These are phyloP conservation scores for Pitangus sulphuratus DNA, from an alignment of 2,797 vertebrate species.

Conservation along the genomic window DNA sequence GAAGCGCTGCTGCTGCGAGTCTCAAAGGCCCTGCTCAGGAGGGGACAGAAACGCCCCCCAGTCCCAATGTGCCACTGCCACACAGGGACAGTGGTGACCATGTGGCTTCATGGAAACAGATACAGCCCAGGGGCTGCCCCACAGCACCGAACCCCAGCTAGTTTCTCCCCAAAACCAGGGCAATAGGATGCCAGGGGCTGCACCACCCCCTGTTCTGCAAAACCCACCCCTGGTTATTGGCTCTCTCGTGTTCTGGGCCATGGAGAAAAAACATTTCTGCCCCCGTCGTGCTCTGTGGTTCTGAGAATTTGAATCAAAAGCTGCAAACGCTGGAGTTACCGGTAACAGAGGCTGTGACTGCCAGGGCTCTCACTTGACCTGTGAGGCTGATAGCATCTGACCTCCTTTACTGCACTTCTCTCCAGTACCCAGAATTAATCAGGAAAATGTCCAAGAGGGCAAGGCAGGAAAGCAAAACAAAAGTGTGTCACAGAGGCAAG, in stretches of 20 bases:
- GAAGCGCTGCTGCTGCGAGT: accelerated
- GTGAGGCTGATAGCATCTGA: constrained; percentile 20
- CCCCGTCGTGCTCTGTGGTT: neutral
- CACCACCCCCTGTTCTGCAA: neutral
- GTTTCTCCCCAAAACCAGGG: neutral
- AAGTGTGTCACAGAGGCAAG: neutral
- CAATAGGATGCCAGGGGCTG: neutral
- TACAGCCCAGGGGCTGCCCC: neutral
- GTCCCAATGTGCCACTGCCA: neutral
- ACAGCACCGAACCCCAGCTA: neutral
- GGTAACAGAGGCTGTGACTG: neutral
- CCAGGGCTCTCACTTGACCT: neutral
- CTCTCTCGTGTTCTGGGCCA: neutral
- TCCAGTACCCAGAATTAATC: constrained; percentile 15
- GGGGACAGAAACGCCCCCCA: neutral
- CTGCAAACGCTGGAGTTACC: neutral
- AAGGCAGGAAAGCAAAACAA: neutral
- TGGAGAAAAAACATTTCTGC: neutral
- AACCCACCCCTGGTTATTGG: neutral
- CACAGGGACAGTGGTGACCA: neutral
- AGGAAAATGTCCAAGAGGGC: neutral
- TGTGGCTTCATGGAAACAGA: neutral
- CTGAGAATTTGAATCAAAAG: constrained; percentile 8
- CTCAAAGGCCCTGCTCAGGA: neutral
- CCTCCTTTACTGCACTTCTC: neutral